Base-by-base conservation (phyloP, 2,888 invertebrate species). In the Napeogenes sylphis region DNA sequence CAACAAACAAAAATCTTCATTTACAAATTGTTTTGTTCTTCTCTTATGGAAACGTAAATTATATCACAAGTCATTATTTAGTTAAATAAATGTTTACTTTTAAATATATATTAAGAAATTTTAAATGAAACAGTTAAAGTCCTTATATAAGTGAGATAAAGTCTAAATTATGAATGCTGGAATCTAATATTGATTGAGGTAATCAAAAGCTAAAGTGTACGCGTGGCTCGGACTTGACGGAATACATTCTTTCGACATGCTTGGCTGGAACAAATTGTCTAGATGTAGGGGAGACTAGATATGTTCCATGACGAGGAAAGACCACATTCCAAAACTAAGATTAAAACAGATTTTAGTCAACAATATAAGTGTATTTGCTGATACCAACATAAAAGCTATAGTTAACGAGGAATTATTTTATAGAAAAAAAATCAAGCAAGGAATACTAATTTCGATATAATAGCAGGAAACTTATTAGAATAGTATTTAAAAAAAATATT, bases 211-310 rank as follows among this genome's bases (percentile, higher is more conserved):
- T 71, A 77, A 79, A 77, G 77, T 76, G 76, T 72, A 76, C 84
- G 83, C 87, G 84, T 86, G 87, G 81, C 83, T 73, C 74, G 75
- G 83, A 84, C 82, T 84, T 84, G 84, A 84, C 81, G 77, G 77
- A 81, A 81, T 76, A 75, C 76, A 77, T 75, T 73, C 78, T 85
- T 90, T 89, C 83, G 90, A 77, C 78, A 87, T 79, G 86, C 88
- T 82, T 74, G 78, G 80, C 83, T 83, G 87, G 84, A 90, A 90
- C 90, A 77, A 90, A 90, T 89, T 83, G 78, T 81, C 80, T 82
- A 78, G 77, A 77, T 79, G 75, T 82, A 82, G 84, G 82, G 78
- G 76, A 72, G 71, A 66, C 63, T 70, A 56, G 59, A 58, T 61
- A 64, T 77, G 75, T 73, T 63, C 75, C 71, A 78, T 71, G 67